These are phyloP conservation scores for Sarcophaga variegata DNA, from an alignment of 2,888 invertebrate species.

Conservation along the genomic window DNA sequence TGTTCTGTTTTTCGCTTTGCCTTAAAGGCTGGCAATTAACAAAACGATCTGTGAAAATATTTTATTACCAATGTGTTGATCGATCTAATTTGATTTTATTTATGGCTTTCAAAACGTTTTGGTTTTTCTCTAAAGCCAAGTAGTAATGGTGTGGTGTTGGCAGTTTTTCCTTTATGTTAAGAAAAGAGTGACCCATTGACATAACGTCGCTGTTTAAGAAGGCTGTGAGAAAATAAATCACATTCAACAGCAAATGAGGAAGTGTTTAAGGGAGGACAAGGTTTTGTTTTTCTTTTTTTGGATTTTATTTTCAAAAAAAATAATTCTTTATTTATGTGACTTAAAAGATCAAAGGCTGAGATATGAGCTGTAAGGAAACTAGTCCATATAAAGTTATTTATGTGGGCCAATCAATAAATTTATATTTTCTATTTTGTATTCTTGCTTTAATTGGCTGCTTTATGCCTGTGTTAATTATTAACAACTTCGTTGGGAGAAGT, in stretches of 20 bases:
- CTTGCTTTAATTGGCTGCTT: too few relatives aligned
- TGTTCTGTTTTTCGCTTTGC: conserved; percentile 54
- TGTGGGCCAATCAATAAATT: too few relatives aligned
- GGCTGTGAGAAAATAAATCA: conserved; percentile 64
- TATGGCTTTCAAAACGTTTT: conserved; percentile 56
- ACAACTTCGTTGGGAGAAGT: too few relatives aligned
- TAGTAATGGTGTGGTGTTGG: too few relatives aligned
- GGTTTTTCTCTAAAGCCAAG: too few relatives aligned
- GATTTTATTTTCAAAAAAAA: neutral
- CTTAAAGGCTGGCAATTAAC: conserved; percentile 68
- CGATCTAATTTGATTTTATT: conserved; percentile 70
- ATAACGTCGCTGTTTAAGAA: conserved; percentile 35
- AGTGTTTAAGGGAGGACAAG: neutral
- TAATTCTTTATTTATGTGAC: neutral
- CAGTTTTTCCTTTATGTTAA: neutral
- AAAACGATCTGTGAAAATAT: conserved; percentile 70
- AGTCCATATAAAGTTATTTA: neutral
- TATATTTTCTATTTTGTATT: too few relatives aligned
- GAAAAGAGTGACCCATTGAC: conserved; percentile 62
- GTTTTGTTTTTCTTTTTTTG: neutral
- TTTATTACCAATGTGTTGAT: conserved; percentile 69
- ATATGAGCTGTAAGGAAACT: neutral
- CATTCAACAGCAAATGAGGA: conserved; percentile 8
- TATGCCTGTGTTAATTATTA: too few relatives aligned
- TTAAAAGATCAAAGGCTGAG: neutral